A percentile compares a stretch with the other conserved stretches of the same genome.
Evolutionary conservation across 2,797 vertebrate species (phyloP).

Genomic region (Microchirus variegatus): DNA sequence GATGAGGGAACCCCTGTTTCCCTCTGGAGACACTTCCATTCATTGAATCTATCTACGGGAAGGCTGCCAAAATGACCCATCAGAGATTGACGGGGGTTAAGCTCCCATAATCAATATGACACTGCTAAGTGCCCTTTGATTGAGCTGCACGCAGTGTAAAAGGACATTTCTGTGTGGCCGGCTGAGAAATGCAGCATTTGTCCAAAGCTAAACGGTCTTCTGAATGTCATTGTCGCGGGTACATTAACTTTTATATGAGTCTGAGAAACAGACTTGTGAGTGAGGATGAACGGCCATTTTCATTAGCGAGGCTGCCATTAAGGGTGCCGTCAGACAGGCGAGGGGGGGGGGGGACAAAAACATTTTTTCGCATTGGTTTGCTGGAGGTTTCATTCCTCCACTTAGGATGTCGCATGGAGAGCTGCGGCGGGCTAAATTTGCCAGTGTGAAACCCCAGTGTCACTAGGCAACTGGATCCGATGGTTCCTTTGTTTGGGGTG

Average conservation of each 20-base stretch:
- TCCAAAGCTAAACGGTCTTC: conserved; percentile 72
- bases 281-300: conserved; percentile 65
- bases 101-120: conserved; percentile 80
- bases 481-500: conserved; percentile 90
- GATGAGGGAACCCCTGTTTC: conserved; percentile 29
- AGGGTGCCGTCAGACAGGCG: conserved; percentile 38
- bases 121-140: conserved; percentile 79
- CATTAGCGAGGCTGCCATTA: conserved; percentile 68
- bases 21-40: conserved; percentile 1
- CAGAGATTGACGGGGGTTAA: conserved; percentile 75
- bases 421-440: conserved; percentile 57
- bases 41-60: conserved; percentile 45
- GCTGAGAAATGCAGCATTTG: conserved; percentile 67
- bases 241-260: conserved; percentile 79
- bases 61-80: conserved; percentile 65
- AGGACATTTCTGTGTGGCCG: conserved; percentile 69
- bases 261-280: conserved; percentile 58
- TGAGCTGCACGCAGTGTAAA: conserved; percentile 68
- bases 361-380: conserved; percentile 10
- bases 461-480: conserved; percentile 92
- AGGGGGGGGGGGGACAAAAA: conserved; percentile 10
- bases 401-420: conserved; percentile 30
- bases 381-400: conserved; percentile 17
- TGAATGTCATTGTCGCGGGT: conserved; percentile 75
- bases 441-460: conserved; percentile 71